These are phyloP conservation scores for Epinotia demarniana DNA, from an alignment of 2,888 invertebrate genomes.

Conservation along the genomic window DNA sequence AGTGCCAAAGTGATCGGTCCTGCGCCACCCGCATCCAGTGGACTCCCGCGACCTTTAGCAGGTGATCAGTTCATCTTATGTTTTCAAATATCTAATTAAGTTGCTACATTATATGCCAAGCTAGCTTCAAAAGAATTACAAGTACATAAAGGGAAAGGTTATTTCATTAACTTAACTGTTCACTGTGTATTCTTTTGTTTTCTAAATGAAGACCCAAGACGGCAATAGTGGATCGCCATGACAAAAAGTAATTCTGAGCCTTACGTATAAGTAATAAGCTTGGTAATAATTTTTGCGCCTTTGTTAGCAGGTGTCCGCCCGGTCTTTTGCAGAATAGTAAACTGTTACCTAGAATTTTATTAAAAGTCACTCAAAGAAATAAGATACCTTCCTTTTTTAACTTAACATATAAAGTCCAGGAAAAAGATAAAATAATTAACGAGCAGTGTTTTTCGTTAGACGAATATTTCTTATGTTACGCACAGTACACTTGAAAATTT, in stretches of 20 bases:
- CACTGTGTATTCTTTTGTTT: conserved; percentile 19
- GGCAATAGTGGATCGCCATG: conserved; percentile 8
- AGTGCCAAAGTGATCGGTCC: too few species aligned
- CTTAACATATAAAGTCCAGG: not conserved
- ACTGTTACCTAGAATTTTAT: conserved; percentile 36
- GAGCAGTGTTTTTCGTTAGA: too few species aligned
- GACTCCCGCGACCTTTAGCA: too few species aligned
- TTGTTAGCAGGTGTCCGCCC: conserved; percentile 30
- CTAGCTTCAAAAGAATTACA: conserved; percentile 8
- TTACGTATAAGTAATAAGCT: conserved; percentile 11
- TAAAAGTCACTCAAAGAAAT: conserved; percentile 37
- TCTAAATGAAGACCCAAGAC: conserved; percentile 24
- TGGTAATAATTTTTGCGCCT: not conserved
- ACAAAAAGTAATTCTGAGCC: conserved; percentile 5
- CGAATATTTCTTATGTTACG: too few species aligned
- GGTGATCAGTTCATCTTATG: too few species aligned
- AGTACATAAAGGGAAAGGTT: conserved; percentile 1
- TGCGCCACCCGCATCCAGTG: too few species aligned
- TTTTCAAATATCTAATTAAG: too few species aligned
- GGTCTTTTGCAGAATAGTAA: conserved; percentile 25
- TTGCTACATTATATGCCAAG: too few species aligned
- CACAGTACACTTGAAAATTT: too few species aligned
- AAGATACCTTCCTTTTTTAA: conserved; percentile 12
- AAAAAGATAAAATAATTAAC: not conserved
- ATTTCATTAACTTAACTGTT: conserved; percentile 21